Evolutionary conservation across 2,888 invertebrate species (phyloP), one percentile per base, ranked within the genome.

Genomic region (Lycocerus yunnanus): DNA sequence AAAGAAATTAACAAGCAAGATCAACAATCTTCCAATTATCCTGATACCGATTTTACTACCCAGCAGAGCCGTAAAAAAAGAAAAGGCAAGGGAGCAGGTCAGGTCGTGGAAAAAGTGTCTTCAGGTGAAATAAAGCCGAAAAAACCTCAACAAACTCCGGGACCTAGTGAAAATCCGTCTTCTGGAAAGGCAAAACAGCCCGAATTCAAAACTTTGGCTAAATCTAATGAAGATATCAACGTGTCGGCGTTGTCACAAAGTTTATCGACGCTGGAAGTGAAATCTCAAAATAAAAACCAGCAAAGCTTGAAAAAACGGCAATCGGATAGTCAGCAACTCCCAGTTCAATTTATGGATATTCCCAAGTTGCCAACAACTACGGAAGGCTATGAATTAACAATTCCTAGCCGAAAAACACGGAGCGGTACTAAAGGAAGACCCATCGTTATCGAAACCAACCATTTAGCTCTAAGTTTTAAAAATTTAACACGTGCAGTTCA

Each of bases 401-500:
- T 70, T 70, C 70, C 70, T 8, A 8, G 20, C 5, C 15, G 63
- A n/a, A 63, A 18, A 65, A 65, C 43, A 9, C 58, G 15, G n/a
- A 16, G 71, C 20, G 71, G 71, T 2, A 58, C 59, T 10, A 21
- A 58, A 20, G 89, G 91, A 0, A 84, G 86, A 5, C 61, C 60
- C 18, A 83, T 82, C 20, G 78, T 67, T 3, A 86, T 91, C 0
- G 82, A 68, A 20, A 90, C 92, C 0, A 95, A 95, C 82, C 93
- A 94, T 85, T 85, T 95, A 68, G 85, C 88, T 15, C 87, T 94
- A 78, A 74, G 78, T 43, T 59, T 82, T 9, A 24, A 16, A 15
- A 88, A 90, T 61, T 61, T 65, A 15, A 86, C 89, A 2, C 77
- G 83, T 5, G 80, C 79, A 0, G 89, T 90, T 0, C 97, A 98